Evolutionary conservation across 2,797 vertebrate genomes (phyloP), one percentile per base, ranked within the genome.

Genomic region (Clarias pachynema): DNA sequence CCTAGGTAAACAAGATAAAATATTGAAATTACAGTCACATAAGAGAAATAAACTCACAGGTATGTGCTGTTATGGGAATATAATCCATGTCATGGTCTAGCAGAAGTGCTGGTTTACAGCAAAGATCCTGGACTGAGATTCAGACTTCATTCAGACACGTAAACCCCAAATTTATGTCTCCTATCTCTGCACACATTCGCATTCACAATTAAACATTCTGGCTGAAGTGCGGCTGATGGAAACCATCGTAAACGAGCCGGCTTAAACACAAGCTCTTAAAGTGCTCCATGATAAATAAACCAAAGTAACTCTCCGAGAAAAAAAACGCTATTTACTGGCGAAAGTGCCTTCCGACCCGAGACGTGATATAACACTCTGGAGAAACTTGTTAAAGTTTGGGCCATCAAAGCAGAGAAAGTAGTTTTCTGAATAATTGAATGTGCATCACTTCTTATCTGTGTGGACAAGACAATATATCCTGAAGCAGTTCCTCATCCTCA

Each of bases 231-330:
- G 29, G 59, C 49, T 59, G 9, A 60, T 24, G 18, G 53, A 59
- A 59, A 34, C 74, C 20, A 20, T 37, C 53, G 6, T 77, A 70
- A 63, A 44, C 49, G 5, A 20, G 62, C 20, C 16, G 18, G 24
- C 75, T 62, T 79, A 79, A 63, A 66, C 20, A 20, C 29, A 7
- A 40, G 22, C 65, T 59, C 14, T 70, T 72, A 24, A 82, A 59
- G 56, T 31, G 10, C 63, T 69, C 1, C 3, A 16, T 75, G 49
- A 75, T 57, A 59, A 77, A 77, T 66, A 53, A 81, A 70, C 6
- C 53, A 60, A 24, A 31, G 72, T 53, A 37, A 59, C 29, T 49
- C 40, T 15, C 6, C n/a, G 10, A 79, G 1, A 34, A 22, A 59
- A 34, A 7, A 12, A n/a, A 82, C 1, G 5, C 29, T 57, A 40